phyloP scores from a whole-genome alignment of 2,797 vertebrate genomes.

The Neostethus bicornis region DNA sequence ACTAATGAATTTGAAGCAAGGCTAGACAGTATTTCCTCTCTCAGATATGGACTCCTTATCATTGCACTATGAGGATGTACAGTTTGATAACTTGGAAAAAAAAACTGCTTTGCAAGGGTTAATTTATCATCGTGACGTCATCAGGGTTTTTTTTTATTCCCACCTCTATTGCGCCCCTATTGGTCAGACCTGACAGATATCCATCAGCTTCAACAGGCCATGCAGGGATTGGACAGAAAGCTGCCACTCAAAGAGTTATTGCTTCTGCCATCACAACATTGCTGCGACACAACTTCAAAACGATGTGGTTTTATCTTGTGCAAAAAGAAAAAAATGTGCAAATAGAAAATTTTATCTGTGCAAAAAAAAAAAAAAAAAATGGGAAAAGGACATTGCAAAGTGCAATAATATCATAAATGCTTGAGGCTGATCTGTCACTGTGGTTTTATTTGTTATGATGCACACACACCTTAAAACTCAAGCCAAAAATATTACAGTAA shows the following conservation, averaged over 20 bases:
- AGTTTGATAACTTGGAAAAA: conserved; percentile 33
- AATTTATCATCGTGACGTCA: conserved; percentile 67
- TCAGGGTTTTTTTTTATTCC: conserved; percentile 47
- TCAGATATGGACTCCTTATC: conserved; percentile 24
- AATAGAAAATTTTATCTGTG: conserved; percentile 11
- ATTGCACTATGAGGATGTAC: conserved; percentile 31
- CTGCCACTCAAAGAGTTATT: conserved; percentile 78
- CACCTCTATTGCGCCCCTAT: conserved; percentile 64
- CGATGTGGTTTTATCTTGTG: conserved; percentile 38
- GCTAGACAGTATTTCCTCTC: conserved; percentile 28
- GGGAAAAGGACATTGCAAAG: not conserved
- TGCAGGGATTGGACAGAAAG: conserved; percentile 70
- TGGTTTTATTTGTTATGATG: not conserved
- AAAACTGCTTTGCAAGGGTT: conserved; percentile 55
- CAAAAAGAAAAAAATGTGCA: conserved; percentile 14
- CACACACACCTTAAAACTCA: conserved; percentile 19
- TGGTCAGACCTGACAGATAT: conserved; percentile 59
- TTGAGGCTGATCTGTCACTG: not conserved
- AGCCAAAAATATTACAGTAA: conserved; percentile 1
- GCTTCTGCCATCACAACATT: conserved; percentile 74
- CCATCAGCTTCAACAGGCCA: conserved; percentile 53
- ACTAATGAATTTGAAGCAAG: conserved; percentile 2
- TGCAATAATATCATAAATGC: not conserved
- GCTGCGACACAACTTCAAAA: conserved; percentile 79
- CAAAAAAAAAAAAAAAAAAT: conserved; percentile 8